Conservation (phyloP, 2,113 vertebrate genomes). For the Pithys albifrons region DNA sequence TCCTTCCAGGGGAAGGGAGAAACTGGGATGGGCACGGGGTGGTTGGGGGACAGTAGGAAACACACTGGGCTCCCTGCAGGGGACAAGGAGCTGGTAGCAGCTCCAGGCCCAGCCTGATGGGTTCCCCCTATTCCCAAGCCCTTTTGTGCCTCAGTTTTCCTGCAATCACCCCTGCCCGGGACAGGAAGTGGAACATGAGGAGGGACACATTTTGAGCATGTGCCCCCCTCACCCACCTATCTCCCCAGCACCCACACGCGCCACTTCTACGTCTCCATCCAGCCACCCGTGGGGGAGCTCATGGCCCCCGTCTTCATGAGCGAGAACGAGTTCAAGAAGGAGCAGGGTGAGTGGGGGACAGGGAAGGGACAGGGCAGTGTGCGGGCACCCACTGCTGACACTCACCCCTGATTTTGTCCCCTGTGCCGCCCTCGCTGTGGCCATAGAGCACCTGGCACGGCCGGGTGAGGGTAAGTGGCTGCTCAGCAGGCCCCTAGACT, state of each 20-base stretch:
- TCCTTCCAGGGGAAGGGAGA: background rate
- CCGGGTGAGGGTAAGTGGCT: slow-evolving; percentile 57
- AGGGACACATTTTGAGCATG: background rate
- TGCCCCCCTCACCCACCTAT: background rate
- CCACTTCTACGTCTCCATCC: slow-evolving; percentile 96
- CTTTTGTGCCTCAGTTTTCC: background rate
- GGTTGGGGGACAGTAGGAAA: rapidly evolving
- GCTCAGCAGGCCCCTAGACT: background rate
- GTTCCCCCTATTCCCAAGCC: background rate
- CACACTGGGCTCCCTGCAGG: background rate
- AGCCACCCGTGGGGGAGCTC: slow-evolving; percentile 94
- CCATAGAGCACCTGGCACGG: slow-evolving; percentile 38
- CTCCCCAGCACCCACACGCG: slow-evolving; percentile 85
- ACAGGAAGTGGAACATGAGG: rapidly evolving
- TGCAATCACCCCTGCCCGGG: background rate
- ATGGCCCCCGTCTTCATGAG: slow-evolving; percentile 94
- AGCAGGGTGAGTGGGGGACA: slow-evolving; percentile 83
- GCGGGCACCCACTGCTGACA: rapidly evolving
- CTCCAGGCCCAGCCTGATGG: background rate
- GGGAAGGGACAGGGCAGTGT: rapidly evolving
- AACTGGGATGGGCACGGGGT: background rate
- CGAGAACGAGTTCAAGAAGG: slow-evolving; percentile 96
- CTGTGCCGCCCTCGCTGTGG: background rate
- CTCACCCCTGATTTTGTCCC: slow-evolving; percentile 44
- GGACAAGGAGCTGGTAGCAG: background rate